A percentile compares a stretch with the other conserved stretches of the same genome.
Evolutionary conservation across 2,113 vertebrate genomes (phyloP).

Genomic region (Tringa solitaria): DNA sequence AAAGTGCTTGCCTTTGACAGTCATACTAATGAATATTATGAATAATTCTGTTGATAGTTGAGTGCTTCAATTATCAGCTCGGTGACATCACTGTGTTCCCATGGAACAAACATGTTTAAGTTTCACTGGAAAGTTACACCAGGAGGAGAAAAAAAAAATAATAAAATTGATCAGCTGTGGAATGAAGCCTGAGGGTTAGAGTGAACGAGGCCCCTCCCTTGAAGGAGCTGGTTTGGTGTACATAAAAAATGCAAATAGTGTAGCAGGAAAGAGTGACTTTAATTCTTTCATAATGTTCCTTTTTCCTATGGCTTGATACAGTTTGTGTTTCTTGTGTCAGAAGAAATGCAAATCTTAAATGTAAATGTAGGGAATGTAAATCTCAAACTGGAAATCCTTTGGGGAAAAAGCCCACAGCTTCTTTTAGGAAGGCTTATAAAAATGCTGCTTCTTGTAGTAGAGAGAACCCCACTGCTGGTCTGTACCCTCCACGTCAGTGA

Average conservation of each 20-base stretch:
- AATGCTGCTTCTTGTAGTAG: not conserved
- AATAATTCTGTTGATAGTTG: not conserved
- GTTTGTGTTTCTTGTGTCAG: not conserved
- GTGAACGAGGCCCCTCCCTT: not conserved
- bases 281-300: not conserved
- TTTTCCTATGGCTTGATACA: not conserved
- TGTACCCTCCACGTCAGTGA: not conserved
- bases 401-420: not conserved
- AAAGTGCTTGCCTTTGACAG: not conserved
- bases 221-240: not conserved
- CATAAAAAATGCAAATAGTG: not conserved
- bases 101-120: not conserved
- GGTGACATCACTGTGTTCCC: not conserved
- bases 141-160: not conserved
- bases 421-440: not conserved
- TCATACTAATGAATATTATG: not conserved
- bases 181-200: conserved; percentile 2
- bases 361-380: not conserved
- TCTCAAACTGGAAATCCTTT: not conserved
- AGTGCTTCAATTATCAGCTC: not conserved
- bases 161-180: not conserved
- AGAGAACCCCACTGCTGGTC: not conserved
- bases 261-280: not conserved
- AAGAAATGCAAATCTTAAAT: not conserved
- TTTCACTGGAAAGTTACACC: not conserved